phyloP scores from a whole-genome alignment of 2,113 vertebrate genomes.

The Cavia aperea region DNA sequence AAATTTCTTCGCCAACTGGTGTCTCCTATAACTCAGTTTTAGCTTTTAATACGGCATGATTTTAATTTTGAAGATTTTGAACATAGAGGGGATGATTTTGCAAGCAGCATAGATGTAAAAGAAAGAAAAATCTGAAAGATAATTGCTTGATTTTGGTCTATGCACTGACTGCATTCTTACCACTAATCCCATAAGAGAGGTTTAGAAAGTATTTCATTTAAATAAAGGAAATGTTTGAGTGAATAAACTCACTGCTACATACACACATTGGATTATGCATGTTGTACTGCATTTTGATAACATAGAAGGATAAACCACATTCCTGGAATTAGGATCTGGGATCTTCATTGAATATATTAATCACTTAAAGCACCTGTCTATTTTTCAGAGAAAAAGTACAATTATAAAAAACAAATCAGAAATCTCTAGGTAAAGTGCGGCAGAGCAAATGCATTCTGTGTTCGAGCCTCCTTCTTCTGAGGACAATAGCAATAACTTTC shows the following conservation, averaged over 20 bases:
- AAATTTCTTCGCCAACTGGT: neutral
- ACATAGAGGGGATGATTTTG: neutral
- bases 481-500: accelerated
- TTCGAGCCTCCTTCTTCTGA: neutral
- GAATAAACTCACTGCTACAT: no score
- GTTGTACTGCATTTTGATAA: neutral
- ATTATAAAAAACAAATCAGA: neutral
- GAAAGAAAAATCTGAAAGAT: neutral
- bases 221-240: neutral
- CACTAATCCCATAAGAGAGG: neutral
- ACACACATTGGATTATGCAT: neutral
- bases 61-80: neutral
- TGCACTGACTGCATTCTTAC: neutral
- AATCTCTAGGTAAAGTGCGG: neutral
- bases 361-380: neutral
- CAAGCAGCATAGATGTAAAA: neutral
- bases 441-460: neutral
- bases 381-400: neutral
- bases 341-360: neutral
- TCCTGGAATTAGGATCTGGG: neutral
- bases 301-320: neutral
- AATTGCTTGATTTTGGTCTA: accelerated
- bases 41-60: neutral
- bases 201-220: neutral
- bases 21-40: neutral